Conservation (phyloP, 2,888 invertebrate species). For the Ichneumon xanthorius region DNA sequence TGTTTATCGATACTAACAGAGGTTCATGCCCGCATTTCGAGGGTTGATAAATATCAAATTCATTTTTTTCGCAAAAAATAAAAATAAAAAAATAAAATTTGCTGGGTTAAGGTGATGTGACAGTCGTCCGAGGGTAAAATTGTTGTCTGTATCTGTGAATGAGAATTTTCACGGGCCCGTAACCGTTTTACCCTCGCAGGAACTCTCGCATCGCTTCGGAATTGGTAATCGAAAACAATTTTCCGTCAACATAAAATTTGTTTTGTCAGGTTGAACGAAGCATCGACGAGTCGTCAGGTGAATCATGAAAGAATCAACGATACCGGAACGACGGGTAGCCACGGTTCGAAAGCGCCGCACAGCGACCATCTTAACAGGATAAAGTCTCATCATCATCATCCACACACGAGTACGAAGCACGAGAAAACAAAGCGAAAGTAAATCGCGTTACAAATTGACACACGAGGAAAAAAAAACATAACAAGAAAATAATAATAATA, state of each 20-base stretch:
- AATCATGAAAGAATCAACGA: slow-evolving; percentile 76
- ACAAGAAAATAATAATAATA: slow-evolving; percentile 17
- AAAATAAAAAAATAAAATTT: neutral
- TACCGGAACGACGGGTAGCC: slow-evolving; percentile 74
- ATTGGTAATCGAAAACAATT: neutral
- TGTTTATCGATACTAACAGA: slow-evolving; percentile 40
- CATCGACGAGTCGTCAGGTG: slow-evolving; percentile 81
- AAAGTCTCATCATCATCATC: slow-evolving; percentile 80
- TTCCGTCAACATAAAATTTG: slow-evolving; percentile 58
- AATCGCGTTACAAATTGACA: slow-evolving; percentile 58
- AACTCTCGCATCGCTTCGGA: neutral
- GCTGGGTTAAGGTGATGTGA: neutral
- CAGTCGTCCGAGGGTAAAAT: neutral
- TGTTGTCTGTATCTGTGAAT: neutral
- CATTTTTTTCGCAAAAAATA: neutral
- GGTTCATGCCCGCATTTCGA: neutral
- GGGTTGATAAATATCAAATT: neutral
- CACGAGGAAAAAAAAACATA: slow-evolving; percentile 22
- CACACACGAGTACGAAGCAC: slow-evolving; percentile 79
- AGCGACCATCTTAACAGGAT: slow-evolving; percentile 77
- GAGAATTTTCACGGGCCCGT: neutral
- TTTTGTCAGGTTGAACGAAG: slow-evolving; percentile 81
- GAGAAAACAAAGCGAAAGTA: slow-evolving; percentile 83
- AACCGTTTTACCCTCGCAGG: neutral
- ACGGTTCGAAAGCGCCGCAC: slow-evolving; percentile 74